Evolutionary conservation across 2,797 vertebrate species (phyloP).

Genomic region (Rhabdomys pumilio): DNA sequence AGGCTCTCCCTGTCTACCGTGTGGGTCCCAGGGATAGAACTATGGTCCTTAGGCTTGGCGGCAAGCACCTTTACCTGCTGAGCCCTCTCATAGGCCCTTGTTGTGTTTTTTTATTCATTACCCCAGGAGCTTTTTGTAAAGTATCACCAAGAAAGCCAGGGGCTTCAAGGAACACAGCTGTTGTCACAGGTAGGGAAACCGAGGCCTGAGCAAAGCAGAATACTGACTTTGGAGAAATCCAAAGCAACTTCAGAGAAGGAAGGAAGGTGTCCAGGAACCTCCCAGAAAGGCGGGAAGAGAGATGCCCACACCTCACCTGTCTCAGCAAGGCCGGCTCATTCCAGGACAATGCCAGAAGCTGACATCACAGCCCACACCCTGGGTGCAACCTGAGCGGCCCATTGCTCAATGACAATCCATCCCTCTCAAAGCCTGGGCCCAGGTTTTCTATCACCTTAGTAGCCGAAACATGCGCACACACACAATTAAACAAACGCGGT

Average conservation of each 20-base stretch:
- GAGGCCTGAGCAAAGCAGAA: not conserved
- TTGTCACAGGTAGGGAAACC: constrained; percentile 18
- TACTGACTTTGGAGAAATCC: constrained; percentile 41
- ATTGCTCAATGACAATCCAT: constrained; percentile 63
- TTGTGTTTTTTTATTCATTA: not conserved
- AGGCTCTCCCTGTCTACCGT: not conserved
- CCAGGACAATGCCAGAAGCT: constrained; percentile 55
- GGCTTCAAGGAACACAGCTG: not conserved
- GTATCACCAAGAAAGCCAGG: not conserved
- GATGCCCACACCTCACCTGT: constrained; percentile 55
- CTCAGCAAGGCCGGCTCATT: constrained; percentile 70
- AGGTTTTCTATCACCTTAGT: constrained; percentile 75
- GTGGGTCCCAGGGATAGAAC: not conserved
- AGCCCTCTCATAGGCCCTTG: not conserved
- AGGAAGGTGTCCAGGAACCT: not conserved
- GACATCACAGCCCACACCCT: constrained; percentile 75
- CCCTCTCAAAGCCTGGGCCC: constrained; percentile 60
- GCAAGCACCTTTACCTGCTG: not conserved
- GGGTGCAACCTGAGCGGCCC: constrained; percentile 38
- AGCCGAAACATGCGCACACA: constrained; percentile 75
- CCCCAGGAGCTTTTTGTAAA: not conserved
- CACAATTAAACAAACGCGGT: constrained; percentile 71
- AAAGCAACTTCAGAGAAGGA: constrained; percentile 44
- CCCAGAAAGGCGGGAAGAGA: constrained; percentile 52
- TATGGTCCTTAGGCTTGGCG: not conserved